Evolutionary conservation across 1,140 invertebrate genomes (phyloP).

Genomic region (Drosophila nigrodunni): DNA sequence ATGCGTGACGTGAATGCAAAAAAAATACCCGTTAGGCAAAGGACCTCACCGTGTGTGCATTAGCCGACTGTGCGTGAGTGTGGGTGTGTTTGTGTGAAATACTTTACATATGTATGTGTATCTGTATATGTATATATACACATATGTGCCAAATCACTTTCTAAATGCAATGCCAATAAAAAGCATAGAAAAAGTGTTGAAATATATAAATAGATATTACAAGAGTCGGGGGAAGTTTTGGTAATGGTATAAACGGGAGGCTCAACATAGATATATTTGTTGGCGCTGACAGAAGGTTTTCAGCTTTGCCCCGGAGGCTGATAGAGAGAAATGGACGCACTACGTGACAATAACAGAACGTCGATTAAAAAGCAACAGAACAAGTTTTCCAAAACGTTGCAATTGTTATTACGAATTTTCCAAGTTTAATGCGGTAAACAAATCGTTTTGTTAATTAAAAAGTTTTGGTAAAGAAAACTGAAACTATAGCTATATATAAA

Average conservation of each 20-base stretch:
- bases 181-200: conserved; percentile 57
- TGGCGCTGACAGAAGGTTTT: conserved; percentile 44
- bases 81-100: conserved; percentile 10
- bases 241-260: not conserved
- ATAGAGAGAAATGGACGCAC: conserved; percentile 46
- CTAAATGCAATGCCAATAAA: conserved; percentile 64
- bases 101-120: conserved; percentile 37
- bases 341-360: conserved; percentile 49
- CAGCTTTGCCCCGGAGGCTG: conserved; percentile 13
- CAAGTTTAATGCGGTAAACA: conserved; percentile 10
- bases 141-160: conserved; percentile 58
- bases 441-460: conserved; percentile 15
- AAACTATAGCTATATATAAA: no score
- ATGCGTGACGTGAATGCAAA: conserved; percentile 57
- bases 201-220: conserved; percentile 43
- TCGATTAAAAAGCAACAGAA: conserved; percentile 13
- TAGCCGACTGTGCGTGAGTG: conserved; percentile 29
- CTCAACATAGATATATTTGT: conserved; percentile 42
- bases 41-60: conserved; percentile 43
- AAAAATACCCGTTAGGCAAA: conserved; percentile 14
- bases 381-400: not conserved
- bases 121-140: conserved; percentile 26
- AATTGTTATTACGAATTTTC: conserved; percentile 6
- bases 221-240: not conserved
- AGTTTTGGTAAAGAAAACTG: not conserved